Evolutionary conservation across 2,888 invertebrate genomes (phyloP), one percentile per base, ranked within the genome.

Genomic region (Osmoderma eremita): DNA sequence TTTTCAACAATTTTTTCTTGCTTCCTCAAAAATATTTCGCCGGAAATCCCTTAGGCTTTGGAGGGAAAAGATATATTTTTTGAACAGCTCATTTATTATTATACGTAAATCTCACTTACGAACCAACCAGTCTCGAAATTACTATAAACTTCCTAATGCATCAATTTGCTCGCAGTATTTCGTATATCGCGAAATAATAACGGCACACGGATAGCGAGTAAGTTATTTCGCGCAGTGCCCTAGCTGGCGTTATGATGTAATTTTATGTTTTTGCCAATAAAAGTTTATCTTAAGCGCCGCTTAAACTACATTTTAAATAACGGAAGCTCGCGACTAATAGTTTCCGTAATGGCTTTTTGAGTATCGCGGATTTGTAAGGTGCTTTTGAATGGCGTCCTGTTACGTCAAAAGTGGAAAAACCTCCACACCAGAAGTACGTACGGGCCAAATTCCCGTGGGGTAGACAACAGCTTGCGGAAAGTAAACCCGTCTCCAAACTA

Each of bases 201-300:
- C 13, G 30, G 30, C 58, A 3, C 41, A 15, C 5, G n/a, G 45
- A 41, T 17, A 45, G 58, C 58, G 45, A 17, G 58, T 61, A 61
- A 61, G 58, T 61, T 61, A 61, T 61, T 48, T 45, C 58, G 45
- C 12, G 13, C 41, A 48, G 45, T 45, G 45, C 58, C 8, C 2
- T 45, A 30, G 15, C 58, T 45, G 45, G 15, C 58, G 58, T 61
- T 61, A 61, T 61, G 58, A 61, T 48, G 45, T 24, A 61, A 45
- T 61, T 61, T 61, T 61, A 61, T 61, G 58, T 61, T 61, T 61
- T 61, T 61, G 58, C 58, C 58, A 61, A 61, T 61, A 61, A 61
- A 61, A 61, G 58, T 61, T 61, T 61, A 61, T 61, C 58, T 61
- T 45, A 61, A 61, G 45, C 58, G 58, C n/a, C 45, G 58, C 17